phyloP scores from a whole-genome alignment of 2,888 invertebrate genomes.

The Pandemis corylana region DNA sequence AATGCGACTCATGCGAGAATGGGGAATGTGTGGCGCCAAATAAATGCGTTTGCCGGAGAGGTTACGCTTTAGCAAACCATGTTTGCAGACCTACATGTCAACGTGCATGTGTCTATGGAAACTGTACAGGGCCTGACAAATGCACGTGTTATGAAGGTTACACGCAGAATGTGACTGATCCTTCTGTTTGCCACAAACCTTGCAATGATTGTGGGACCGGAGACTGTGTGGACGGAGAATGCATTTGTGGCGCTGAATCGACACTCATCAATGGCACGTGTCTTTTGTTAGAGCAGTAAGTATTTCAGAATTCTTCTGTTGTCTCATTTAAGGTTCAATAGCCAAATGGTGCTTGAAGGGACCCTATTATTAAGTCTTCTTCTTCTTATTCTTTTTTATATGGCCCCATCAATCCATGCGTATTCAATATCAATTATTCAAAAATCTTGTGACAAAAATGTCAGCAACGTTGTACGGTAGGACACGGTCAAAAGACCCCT shows the following conservation, averaged over 20 bases:
- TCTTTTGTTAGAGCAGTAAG: conserved; percentile 54
- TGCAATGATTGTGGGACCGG: conserved; percentile 60
- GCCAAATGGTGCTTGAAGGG: too few species aligned
- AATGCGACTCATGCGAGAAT: conserved; percentile 51
- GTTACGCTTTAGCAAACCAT: conserved; percentile 45
- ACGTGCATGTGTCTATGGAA: conserved; percentile 55
- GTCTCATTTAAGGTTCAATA: too few species aligned
- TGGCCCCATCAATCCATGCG: too few species aligned
- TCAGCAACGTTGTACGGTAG: too few species aligned
- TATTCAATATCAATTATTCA: too few species aligned
- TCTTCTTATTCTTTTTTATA: too few species aligned
- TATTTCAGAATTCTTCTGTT: conserved; percentile 42
- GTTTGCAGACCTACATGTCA: conserved; percentile 57
- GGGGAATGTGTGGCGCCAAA: conserved; percentile 61
- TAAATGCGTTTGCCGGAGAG: conserved; percentile 53
- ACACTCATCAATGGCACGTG: conserved; percentile 55
- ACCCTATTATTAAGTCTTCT: too few species aligned
- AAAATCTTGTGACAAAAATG: too few species aligned
- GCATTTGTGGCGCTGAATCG: conserved; percentile 55
- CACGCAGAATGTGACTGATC: conserved; percentile 44
- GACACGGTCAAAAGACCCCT: too few species aligned
- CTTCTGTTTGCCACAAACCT: conserved; percentile 54
- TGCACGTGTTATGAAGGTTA: conserved; percentile 53
- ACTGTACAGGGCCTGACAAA: conserved; percentile 45
- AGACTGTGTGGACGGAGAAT: conserved; percentile 55